These are phyloP conservation scores for Ctenodactylus gundi DNA, from an alignment of 2,113 vertebrate species.

Conservation along the genomic window DNA sequence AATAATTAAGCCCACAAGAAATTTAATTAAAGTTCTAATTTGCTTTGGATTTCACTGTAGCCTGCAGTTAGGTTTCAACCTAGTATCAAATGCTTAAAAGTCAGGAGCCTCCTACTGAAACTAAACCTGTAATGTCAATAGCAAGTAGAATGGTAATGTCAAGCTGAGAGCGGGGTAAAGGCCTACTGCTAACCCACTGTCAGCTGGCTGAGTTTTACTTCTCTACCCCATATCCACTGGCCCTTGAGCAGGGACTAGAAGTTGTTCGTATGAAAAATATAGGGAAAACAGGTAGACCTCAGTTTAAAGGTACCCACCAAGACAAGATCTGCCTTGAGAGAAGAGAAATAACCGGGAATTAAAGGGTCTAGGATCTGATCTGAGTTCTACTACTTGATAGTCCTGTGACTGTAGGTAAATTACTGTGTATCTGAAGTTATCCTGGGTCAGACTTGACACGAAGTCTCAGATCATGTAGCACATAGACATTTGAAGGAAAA, in stretches of 20 bases:
- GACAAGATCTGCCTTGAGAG: not conserved
- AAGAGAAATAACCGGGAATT: not conserved
- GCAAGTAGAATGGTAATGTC: not conserved
- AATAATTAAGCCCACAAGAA: conserved; percentile 66
- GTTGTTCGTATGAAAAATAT: not conserved
- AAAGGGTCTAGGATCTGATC: not conserved
- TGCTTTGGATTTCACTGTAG: conserved; percentile 45
- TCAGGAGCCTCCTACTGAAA: not conserved
- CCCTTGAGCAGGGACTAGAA: not conserved
- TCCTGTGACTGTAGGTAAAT: not conserved
- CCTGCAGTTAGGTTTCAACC: conserved; percentile 28
- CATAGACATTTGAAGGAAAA: not conserved
- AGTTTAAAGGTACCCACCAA: not conserved
- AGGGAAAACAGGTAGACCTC: not conserved
- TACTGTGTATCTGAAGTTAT: not conserved
- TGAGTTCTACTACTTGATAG: not conserved
- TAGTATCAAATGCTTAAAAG: not conserved
- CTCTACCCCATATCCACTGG: not conserved
- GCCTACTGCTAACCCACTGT: not conserved
- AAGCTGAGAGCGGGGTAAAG: not conserved
- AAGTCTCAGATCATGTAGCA: not conserved
- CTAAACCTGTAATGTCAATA: not conserved
- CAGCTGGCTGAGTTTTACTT: not conserved
- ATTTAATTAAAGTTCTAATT: conserved; percentile 70
- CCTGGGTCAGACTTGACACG: not conserved